Evolutionary conservation across 2,888 invertebrate genomes (phyloP).

Genomic region (Gryllus longicercus): DNA sequence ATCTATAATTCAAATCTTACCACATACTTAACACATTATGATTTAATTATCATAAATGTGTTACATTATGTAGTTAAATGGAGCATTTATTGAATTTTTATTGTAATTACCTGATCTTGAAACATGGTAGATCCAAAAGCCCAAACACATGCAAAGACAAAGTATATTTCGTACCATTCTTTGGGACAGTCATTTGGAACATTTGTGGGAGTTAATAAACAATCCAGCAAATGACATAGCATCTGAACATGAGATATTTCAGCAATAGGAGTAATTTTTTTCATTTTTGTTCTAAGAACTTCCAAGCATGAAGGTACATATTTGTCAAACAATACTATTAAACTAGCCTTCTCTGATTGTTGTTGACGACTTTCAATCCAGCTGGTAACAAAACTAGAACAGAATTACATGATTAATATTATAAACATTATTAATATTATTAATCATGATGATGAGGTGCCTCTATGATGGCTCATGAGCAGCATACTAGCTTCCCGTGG

Average conservation of each 20-base stretch:
- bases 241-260: slow-evolving; percentile 87
- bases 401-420: no score
- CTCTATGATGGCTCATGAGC: no score
- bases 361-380: slow-evolving; percentile 78
- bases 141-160: slow-evolving; percentile 87
- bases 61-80: neutral
- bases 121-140: slow-evolving; percentile 89
- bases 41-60: neutral
- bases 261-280: slow-evolving; percentile 85
- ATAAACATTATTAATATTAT: no score
- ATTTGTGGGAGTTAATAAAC: slow-evolving; percentile 73
- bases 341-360: slow-evolving; percentile 70
- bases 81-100: neutral
- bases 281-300: slow-evolving; percentile 67
- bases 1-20: neutral
- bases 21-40: neutral
- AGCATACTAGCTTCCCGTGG: no score
- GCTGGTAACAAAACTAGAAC: slow-evolving; percentile 74
- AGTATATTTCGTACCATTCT: slow-evolving; percentile 92
- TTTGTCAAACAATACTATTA: slow-evolving; percentile 83
- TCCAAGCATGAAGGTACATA: slow-evolving; percentile 85
- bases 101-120: slow-evolving; percentile 62
- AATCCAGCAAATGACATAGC: slow-evolving; percentile 82
- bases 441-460: no score
- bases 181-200: slow-evolving; percentile 86